phyloP scores from a whole-genome alignment of 2,113 vertebrate genomes.

The Nyctibius bracteatus region DNA sequence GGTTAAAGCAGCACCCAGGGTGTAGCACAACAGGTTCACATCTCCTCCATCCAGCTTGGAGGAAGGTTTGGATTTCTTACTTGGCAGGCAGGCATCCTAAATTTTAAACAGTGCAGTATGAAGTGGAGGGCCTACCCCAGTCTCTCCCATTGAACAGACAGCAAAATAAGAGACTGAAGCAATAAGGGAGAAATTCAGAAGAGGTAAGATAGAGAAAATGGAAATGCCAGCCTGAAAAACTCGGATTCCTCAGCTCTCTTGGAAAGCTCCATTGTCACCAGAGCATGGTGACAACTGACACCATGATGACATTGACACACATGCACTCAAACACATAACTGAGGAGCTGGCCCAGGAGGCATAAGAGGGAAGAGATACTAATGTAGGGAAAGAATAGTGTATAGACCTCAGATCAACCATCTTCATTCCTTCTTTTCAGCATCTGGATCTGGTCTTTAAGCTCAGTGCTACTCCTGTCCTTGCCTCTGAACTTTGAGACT shows the following conservation, averaged over 20 bases:
- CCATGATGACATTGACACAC: fast-evolving
- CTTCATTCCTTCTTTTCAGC: not conserved
- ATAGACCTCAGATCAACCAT: not conserved
- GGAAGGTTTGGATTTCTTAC: not conserved
- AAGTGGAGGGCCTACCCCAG: not conserved
- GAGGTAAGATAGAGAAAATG: not conserved
- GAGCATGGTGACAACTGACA: not conserved
- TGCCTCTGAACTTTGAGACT: not conserved
- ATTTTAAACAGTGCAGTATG: not conserved
- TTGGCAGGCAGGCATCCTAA: not conserved
- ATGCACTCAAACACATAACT: fast-evolving
- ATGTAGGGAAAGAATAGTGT: fast-evolving
- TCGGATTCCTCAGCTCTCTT: not conserved
- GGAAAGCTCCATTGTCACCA: not conserved
- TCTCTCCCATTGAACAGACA: not conserved
- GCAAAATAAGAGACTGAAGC: not conserved
- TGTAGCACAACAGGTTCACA: not conserved
- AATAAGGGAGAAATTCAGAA: not conserved
- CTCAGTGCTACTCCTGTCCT: not conserved
- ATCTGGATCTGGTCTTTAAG: not conserved
- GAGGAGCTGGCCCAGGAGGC: not conserved
- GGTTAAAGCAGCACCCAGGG: not conserved
- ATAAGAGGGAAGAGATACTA: not conserved
- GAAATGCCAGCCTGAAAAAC: not conserved
- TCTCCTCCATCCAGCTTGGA: not conserved